Percentiles rank a stretch among this genome's conserved stretches.
Conservation (phyloP, 2,113 vertebrate species). For the Labeo catla region DNA sequence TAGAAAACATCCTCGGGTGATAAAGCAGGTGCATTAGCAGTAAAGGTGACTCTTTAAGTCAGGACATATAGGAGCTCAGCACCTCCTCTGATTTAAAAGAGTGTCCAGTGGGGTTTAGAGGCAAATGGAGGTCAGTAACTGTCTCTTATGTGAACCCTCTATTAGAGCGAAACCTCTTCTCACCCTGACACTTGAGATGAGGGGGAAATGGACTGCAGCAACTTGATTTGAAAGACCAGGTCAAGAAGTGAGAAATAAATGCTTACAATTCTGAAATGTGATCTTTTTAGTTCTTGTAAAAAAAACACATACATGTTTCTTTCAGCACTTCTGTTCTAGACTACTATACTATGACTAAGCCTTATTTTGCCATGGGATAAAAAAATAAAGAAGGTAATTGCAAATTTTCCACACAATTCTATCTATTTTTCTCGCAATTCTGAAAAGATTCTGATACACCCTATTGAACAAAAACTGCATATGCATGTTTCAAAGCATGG, state of each 20-base stretch:
- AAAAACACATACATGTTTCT: neutral
- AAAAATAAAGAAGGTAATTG: neutral
- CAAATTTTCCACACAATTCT: neutral
- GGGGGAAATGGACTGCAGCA: conserved; percentile 1
- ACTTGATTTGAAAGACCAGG: conserved; percentile 30
- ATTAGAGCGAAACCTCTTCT: conserved; percentile 1
- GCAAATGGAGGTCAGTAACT: conserved; percentile 23
- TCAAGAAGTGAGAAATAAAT: conserved; percentile 8
- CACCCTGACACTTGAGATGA: conserved; percentile 15
- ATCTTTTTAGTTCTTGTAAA: neutral
- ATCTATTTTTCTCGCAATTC: no score
- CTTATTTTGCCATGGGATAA: neutral
- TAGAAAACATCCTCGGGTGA: neutral
- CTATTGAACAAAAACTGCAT: no score
- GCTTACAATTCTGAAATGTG: neutral
- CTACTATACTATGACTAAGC: neutral
- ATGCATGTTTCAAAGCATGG: no score
- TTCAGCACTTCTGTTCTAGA: neutral
- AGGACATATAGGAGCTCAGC: conserved; percentile 8
- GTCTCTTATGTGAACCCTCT: conserved; percentile 33
- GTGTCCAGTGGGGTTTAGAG: conserved; percentile 5
- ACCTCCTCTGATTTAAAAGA: conserved; percentile 28
- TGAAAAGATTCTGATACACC: no score
- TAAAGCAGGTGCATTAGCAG: conserved; percentile 14
- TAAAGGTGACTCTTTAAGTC: neutral